phyloP scores from a whole-genome alignment of 2,797 vertebrate genomes.

The Triplophysa bombifrons region DNA sequence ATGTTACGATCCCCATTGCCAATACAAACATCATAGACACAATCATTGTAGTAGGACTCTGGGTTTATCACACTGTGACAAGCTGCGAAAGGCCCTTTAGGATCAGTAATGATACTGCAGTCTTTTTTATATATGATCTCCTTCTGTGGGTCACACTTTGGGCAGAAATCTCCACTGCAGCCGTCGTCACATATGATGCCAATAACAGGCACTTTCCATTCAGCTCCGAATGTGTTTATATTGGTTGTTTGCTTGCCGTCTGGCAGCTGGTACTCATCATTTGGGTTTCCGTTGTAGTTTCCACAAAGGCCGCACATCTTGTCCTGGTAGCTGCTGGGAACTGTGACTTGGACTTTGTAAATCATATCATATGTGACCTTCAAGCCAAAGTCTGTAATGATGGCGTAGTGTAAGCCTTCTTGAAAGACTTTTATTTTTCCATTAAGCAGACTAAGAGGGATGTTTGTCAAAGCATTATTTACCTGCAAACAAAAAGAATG shows the following conservation, averaged over 20 bases:
- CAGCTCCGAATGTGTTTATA: slow-evolving; percentile 51
- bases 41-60: slow-evolving; percentile 62
- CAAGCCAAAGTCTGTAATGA: slow-evolving; percentile 75
- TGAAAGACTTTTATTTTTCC: slow-evolving; percentile 73
- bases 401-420: slow-evolving; percentile 62
- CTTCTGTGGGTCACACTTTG: slow-evolving; percentile 49
- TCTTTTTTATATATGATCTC: slow-evolving; percentile 61
- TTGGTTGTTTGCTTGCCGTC: slow-evolving; percentile 63
- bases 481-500: slow-evolving; percentile 18
- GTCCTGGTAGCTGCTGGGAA: slow-evolving; percentile 63
- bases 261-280: slow-evolving; percentile 72
- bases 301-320: slow-evolving; percentile 81
- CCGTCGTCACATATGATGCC: slow-evolving; percentile 45
- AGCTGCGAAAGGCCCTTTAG: slow-evolving; percentile 69
- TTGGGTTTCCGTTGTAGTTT: slow-evolving; percentile 72
- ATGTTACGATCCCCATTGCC: slow-evolving; percentile 61
- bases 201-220: slow-evolving; percentile 45
- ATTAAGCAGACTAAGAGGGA: slow-evolving; percentile 68
- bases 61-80: slow-evolving; percentile 73
- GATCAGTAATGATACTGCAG: slow-evolving; percentile 73
- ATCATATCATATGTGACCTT: slow-evolving; percentile 78
- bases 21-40: slow-evolving; percentile 76
- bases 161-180: slow-evolving; percentile 50
- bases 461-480: slow-evolving; percentile 54
- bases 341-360: slow-evolving; percentile 65